Evolutionary conservation across 2,797 vertebrate genomes (phyloP).

Genomic region (Bufotes viridis): DNA sequence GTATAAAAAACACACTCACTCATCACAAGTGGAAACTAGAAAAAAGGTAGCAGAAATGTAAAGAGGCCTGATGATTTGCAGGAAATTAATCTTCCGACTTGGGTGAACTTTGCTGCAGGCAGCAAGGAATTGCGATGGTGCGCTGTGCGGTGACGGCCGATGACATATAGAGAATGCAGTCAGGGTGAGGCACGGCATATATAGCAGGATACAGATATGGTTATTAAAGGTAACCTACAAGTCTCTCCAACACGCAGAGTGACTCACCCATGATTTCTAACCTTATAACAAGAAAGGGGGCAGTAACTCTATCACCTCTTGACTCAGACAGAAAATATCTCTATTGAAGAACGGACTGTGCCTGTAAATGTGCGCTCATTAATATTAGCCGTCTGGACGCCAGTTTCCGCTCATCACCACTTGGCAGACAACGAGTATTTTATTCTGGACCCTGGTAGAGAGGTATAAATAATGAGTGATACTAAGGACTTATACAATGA

Average conservation of each 20-base stretch:
- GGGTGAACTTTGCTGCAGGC: neutral
- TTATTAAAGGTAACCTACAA: constrained; percentile 3
- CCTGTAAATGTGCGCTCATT: constrained; percentile 38
- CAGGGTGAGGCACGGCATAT: neutral
- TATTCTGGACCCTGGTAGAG: neutral
- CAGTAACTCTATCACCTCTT: constrained; percentile 46
- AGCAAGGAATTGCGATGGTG: neutral
- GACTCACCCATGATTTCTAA: constrained; percentile 7
- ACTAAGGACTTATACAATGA: too few relatives aligned
- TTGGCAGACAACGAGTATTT: neutral
- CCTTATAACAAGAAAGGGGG: constrained; percentile 17
- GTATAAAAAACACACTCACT: constrained; percentile 21
- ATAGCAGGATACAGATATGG: neutral
- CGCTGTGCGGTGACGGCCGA: neutral
- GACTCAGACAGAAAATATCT: constrained; percentile 25
- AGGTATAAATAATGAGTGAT: neutral
- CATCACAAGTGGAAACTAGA: constrained; percentile 1
- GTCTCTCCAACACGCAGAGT: neutral
- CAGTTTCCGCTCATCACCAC: constrained; percentile 18
- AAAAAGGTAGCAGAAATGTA: constrained; percentile 8
- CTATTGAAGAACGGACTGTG: constrained; percentile 39
- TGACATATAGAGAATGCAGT: neutral
- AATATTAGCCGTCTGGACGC: constrained; percentile 47
- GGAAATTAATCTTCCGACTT: constrained; percentile 7
- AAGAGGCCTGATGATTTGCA: neutral